Evolutionary conservation across 2,888 invertebrate genomes (phyloP).

Genomic region (Parelbella ahira): DNA sequence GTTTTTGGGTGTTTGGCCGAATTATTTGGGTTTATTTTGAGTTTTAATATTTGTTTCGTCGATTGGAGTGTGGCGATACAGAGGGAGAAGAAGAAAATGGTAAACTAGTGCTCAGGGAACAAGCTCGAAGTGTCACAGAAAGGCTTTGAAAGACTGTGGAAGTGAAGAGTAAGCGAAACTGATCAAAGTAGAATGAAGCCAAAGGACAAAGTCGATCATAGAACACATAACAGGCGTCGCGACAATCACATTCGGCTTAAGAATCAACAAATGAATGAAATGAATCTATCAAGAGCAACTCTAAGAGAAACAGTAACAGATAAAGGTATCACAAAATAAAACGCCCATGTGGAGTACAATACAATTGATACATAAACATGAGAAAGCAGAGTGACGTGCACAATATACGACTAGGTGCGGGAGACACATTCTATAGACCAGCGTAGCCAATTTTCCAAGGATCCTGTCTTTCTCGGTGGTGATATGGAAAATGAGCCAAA

Average conservation of each 20-base stretch:
- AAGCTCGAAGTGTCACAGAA: conserved; percentile 70
- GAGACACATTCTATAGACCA: conserved; percentile 37
- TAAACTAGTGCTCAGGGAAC: conserved; percentile 60
- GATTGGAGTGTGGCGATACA: conserved; percentile 50
- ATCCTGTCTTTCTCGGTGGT: conserved; percentile 22
- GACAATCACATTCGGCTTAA: conserved; percentile 70
- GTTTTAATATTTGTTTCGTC: conserved; percentile 39
- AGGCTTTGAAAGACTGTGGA: conserved; percentile 60
- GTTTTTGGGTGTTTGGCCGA: conserved; percentile 59
- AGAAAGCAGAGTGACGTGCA: conserved; percentile 72
- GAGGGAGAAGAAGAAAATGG: conserved; percentile 46
- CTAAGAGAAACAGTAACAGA: conserved; percentile 78
- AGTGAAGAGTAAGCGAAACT: conserved; percentile 67
- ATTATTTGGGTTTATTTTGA: conserved; percentile 45
- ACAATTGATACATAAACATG: conserved; percentile 54
- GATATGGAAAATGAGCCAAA: conserved; percentile 23
- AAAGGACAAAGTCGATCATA: conserved; percentile 41
- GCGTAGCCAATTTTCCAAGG: conserved; percentile 48
- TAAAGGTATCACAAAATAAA: conserved; percentile 81
- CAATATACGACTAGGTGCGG: conserved; percentile 57
- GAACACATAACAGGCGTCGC: conserved; percentile 61
- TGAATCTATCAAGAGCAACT: conserved; percentile 77
- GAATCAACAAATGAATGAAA: conserved; percentile 69
- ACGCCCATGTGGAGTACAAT: conserved; percentile 71
- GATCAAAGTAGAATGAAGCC: conserved; percentile 62